Evolutionary conservation across 2,797 vertebrate genomes (phyloP).

Genomic region (Chanos chanos): DNA sequence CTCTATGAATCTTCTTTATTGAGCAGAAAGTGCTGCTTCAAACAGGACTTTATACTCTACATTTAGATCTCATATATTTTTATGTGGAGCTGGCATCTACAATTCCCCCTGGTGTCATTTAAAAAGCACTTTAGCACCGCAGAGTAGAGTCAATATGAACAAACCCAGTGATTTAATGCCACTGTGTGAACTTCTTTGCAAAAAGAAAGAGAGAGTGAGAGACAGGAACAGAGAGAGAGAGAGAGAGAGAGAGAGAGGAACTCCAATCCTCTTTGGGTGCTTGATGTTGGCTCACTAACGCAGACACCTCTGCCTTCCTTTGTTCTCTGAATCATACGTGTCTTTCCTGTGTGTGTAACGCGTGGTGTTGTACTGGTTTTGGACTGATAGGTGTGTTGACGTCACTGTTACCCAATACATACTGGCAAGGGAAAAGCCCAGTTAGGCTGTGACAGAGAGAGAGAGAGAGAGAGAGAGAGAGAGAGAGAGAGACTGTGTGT

Average conservation of each 20-base stretch:
- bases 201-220: conserved; percentile 38
- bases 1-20: conserved; percentile 42
- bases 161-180: conserved; percentile 40
- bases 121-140: conserved; percentile 41
- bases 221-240: not conserved
- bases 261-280: conserved; percentile 18
- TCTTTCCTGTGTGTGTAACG: not conserved
- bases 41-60: conserved; percentile 43
- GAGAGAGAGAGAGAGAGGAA: not conserved
- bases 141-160: conserved; percentile 38
- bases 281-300: conserved; percentile 25
- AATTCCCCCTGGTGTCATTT: conserved; percentile 44
- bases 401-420: conserved; percentile 18
- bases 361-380: not conserved
- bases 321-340: conserved; percentile 9
- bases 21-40: conserved; percentile 45
- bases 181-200: conserved; percentile 40
- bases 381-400: conserved; percentile 17
- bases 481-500: not conserved
- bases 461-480: not conserved
- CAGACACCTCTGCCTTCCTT: not conserved
- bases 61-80: conserved; percentile 51
- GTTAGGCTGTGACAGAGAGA: not conserved
- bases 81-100: conserved; percentile 48
- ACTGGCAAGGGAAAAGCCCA: not conserved